Evolutionary conservation across 92 coral and sea anemone species (phyloP), one percentile per base, ranked within the genome.

Genomic region (Porites divaricata): DNA sequence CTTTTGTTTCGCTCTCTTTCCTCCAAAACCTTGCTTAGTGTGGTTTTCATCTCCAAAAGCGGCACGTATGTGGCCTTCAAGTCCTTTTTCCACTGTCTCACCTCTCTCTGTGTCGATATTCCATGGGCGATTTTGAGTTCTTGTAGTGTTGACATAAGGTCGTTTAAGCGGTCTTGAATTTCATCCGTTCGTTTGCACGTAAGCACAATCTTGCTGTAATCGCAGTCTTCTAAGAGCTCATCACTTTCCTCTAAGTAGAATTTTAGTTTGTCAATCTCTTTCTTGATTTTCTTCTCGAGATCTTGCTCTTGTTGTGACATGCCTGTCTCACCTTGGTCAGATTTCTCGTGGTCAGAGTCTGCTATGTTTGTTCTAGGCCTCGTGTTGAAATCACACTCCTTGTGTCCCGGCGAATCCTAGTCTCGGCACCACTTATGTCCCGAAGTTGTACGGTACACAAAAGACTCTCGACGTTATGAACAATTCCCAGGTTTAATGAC

Each of bases 11-110:
- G 75, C 71, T 79, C 69, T 65, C 66, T 80, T n/a, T n/a, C 83
- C 20, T 89, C 89, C 25, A 79, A 12, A 2, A 75, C 67, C 79
- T 25, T 66, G 76, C 63, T 67, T 5, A 90, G 72, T 4, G 24
- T 86, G 67, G 71, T 67, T 57, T 77, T 80, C 70, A 67, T 26
- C 54, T 63, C 94, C 62, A 77, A 24, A n/a, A 90, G 72, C 23
- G 88, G 86, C 69, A 85, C 72, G 68, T 81, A 90, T 15, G 57
- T 78, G 13, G 76, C 72, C 71, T 90, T 90, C 62, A 86, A 41
- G 53, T 81, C 78, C 78, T 72, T 81, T 66, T 86, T 87, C 93
- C 93, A n/a, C n/a, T n/a, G n/a, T n/a, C n/a, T n/a, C n/a, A n/a
- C n/a, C n/a, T n/a, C n/a, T n/a, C n/a, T n/a, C n/a, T n/a, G n/a